Evolutionary conservation across 2,797 vertebrate genomes (phyloP), one percentile per base, ranked within the genome.

Genomic region (Rhinatrema bivittatum): DNA sequence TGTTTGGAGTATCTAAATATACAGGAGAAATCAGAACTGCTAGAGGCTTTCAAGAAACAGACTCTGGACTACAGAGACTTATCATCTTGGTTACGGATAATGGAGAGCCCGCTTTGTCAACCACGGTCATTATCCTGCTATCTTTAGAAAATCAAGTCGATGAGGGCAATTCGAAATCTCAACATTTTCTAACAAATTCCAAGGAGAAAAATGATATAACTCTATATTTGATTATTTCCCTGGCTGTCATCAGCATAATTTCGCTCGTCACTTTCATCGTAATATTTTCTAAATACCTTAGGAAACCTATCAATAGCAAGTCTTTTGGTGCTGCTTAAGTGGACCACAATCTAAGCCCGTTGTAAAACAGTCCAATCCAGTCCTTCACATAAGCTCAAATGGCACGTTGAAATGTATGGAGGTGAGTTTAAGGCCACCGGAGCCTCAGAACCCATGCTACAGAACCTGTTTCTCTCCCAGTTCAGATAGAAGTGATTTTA

Each of bases 361-460:
- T n/a, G n/a, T n/a, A n/a, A n/a, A n/a, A n/a, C n/a, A n/a, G n/a
- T n/a, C n/a, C n/a, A n/a, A n/a, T n/a, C n/a, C n/a, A 79, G 95
- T 84, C 71, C 88, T 70, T 63, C 96, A 97, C 58, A 83, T 97
- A 37, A 97, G 90, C 67, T 86, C 91, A 1, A 94, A 98, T 5
- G 94, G 92, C 58, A 96, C 95, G 2, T 90, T 98, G 36, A 88
- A 92, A 48, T 95, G 97, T 53, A 91, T 98, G 93, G 95, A 98
- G 71, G 94, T 97, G 42, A 92, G 93, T 5, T 84, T 95, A 46
- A 85, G 87, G 16, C 70, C 87, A 51, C 76, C 89, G 29, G 88
- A 91, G 14, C 65, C 88, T 1, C 85, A 89, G 50, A 88, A 82
- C 30, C 91, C 87, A 33, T 87, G 87, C 59, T 94, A 96, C 59